Conservation (phyloP, 2,888 invertebrate species). For the Meteorus cinctellus region DNA sequence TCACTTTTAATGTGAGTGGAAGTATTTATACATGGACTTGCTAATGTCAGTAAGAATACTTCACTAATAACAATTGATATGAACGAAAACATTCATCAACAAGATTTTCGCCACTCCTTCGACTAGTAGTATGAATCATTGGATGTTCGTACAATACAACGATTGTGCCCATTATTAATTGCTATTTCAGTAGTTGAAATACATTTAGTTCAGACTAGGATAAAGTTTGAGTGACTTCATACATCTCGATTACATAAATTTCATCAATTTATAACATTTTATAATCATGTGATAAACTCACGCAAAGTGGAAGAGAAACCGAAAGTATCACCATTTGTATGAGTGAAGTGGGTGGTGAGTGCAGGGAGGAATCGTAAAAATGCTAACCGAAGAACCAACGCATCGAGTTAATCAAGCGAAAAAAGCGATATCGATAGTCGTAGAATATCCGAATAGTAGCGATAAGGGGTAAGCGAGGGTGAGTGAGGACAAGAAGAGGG, state of each 20-base stretch:
- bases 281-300: background rate
- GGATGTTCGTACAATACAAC: too few relatives aligned
- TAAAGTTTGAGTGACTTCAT: too few relatives aligned
- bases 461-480: background rate
- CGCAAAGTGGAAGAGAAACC: background rate
- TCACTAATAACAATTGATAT: too few relatives aligned
- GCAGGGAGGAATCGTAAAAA: conserved; percentile 36
- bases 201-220: too few relatives aligned
- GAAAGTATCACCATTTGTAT: conserved; percentile 12
- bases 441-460: conserved; percentile 43
- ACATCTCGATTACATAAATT: too few relatives aligned
- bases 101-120: too few relatives aligned
- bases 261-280: background rate
- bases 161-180: too few relatives aligned
- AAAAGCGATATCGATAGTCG: conserved; percentile 54
- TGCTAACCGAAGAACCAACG: conserved; percentile 28
- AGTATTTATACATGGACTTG: conserved; percentile 7
- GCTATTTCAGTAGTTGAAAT: too few relatives aligned
- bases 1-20: conserved; percentile 63
- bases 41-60: too few relatives aligned
- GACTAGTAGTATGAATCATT: too few relatives aligned
- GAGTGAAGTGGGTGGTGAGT: conserved; percentile 2
- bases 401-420: conserved; percentile 55
- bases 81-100: too few relatives aligned
- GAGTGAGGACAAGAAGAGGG: background rate